phyloP scores from a whole-genome alignment of 1,140 invertebrate species.

The Brachionus plicatilis region DNA sequence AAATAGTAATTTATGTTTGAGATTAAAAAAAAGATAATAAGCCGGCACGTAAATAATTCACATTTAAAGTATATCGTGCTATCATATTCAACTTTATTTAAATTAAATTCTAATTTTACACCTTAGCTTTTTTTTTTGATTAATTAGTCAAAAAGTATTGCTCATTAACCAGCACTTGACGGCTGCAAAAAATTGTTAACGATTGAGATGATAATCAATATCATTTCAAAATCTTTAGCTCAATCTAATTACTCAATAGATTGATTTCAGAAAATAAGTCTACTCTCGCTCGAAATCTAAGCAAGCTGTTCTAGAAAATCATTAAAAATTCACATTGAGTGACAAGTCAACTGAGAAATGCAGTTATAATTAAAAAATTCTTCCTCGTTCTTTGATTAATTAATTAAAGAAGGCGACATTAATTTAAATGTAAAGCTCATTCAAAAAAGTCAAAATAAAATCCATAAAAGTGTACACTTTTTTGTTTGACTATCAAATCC shows the following conservation, averaged over 20 bases:
- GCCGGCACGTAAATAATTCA: constrained; percentile 8
- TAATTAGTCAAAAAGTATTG: background rate
- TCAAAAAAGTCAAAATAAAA: background rate
- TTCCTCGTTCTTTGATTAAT: constrained; percentile 19
- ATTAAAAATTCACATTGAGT: constrained; percentile 2
- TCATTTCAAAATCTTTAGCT: background rate
- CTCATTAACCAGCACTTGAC: background rate
- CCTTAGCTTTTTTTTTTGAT: background rate
- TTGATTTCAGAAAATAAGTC: background rate
- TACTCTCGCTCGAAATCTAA: background rate
- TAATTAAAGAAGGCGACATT: constrained; percentile 18
- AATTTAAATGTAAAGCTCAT: background rate
- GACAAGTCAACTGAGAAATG: constrained; percentile 24
- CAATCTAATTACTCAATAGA: background rate
- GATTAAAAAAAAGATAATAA: background rate
- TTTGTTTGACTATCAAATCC: constrained; percentile 7
- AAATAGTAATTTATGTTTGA: background rate
- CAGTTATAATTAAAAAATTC: constrained; percentile 16
- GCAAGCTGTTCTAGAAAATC: background rate
- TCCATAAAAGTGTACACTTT: background rate
- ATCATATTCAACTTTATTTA: background rate
- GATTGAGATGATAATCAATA: background rate
- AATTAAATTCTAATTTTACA: background rate
- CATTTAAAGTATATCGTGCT: background rate
- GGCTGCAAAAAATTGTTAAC: background rate